These are phyloP conservation scores for Monochamus saltuarius DNA, from an alignment of 1,140 invertebrate species.

Conservation along the genomic window DNA sequence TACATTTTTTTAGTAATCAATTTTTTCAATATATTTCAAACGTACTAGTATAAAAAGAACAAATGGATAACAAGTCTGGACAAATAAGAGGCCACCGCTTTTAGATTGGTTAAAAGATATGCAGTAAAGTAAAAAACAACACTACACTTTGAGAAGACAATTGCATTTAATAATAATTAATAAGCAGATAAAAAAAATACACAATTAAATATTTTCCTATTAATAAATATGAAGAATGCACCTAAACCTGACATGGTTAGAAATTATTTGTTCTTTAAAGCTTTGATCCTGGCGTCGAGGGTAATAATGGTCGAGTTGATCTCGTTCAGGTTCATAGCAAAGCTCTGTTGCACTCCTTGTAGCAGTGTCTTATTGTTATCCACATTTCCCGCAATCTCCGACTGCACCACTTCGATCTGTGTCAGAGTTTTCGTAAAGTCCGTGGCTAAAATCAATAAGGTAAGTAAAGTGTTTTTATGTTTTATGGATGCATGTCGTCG, in stretches of 20 bases:
- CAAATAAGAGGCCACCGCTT: too few relatives aligned
- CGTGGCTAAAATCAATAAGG: constrained; percentile 60
- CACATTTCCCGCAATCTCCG: constrained; percentile 69
- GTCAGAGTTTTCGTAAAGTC: constrained; percentile 82
- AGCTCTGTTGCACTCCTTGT: constrained; percentile 78
- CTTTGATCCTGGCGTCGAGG: constrained; percentile 70
- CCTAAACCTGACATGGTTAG: not conserved
- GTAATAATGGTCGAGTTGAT: constrained; percentile 74
- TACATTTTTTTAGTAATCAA: too few relatives aligned
- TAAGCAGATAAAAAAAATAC: not conserved
- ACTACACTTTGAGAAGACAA: not conserved
- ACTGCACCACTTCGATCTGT: constrained; percentile 80
- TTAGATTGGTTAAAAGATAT: too few relatives aligned
- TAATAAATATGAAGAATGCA: not conserved
- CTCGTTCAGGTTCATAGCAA: constrained; percentile 72
- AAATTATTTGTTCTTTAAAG: constrained; percentile 53
- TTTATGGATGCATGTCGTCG: too few relatives aligned
- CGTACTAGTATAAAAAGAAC: too few relatives aligned
- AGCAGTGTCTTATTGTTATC: constrained; percentile 76
- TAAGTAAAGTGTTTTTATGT: constrained; percentile 2
- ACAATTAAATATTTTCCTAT: not conserved
- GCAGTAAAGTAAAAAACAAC: too few relatives aligned
- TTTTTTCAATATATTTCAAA: too few relatives aligned
- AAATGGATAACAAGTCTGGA: too few relatives aligned
- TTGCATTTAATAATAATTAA: not conserved